Conservation (phyloP, 2,797 vertebrate species). For the Syngnathus acus region DNA sequence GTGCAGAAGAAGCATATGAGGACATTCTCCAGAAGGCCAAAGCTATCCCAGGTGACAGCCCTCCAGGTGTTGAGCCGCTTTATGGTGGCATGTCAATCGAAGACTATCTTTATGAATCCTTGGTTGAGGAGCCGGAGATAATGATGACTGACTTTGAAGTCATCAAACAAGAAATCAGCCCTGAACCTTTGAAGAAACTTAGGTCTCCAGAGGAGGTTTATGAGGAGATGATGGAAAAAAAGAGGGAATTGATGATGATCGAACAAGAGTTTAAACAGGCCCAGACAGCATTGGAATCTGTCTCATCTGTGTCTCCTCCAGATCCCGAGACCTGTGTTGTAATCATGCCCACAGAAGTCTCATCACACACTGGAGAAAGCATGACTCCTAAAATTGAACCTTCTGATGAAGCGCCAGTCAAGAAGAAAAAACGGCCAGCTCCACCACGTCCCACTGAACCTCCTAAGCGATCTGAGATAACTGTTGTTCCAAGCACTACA, state of each 20-base stretch:
- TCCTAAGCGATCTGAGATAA: slow-evolving; percentile 61
- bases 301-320: slow-evolving; percentile 64
- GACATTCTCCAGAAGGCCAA: slow-evolving; percentile 86
- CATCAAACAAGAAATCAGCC: slow-evolving; percentile 61
- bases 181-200: slow-evolving; percentile 74
- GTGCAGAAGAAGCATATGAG: slow-evolving; percentile 89
- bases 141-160: slow-evolving; percentile 56
- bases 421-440: slow-evolving; percentile 77
- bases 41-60: slow-evolving; percentile 78
- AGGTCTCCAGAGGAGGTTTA: slow-evolving; percentile 80
- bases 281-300: slow-evolving; percentile 60
- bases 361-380: slow-evolving; percentile 52
- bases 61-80: slow-evolving; percentile 88
- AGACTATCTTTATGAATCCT: slow-evolving; percentile 95
- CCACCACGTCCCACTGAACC: slow-evolving; percentile 71
- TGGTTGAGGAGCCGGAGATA: slow-evolving; percentile 81
- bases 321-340: slow-evolving; percentile 81
- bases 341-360: slow-evolving; percentile 73
- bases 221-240: slow-evolving; percentile 83
- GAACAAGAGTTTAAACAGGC: slow-evolving; percentile 67
- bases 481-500: slow-evolving; percentile 51
- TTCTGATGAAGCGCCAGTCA: slow-evolving; percentile 75
- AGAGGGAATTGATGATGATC: slow-evolving; percentile 72
- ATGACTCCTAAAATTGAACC: slow-evolving; percentile 66
- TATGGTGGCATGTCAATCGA: slow-evolving; percentile 97